Evolutionary conservation across 64 coral and sea anemone genomes (phyloP).

Genomic region (Montipora foliosa): DNA sequence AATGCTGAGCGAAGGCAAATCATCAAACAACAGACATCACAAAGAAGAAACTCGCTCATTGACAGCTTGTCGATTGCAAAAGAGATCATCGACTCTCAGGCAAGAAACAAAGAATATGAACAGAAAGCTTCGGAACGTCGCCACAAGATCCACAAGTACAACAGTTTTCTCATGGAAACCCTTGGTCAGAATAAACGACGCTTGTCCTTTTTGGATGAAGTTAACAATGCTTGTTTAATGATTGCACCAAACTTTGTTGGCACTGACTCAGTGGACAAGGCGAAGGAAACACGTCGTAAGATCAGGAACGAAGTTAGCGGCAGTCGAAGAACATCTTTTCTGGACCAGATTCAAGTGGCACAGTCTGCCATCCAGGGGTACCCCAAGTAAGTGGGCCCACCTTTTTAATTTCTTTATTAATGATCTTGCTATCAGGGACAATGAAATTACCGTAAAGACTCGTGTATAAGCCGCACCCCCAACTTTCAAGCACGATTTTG

Average conservation of each 20-base stretch:
- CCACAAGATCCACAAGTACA: not conserved
- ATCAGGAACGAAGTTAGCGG: not conserved
- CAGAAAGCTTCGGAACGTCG: not conserved
- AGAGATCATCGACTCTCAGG: not conserved
- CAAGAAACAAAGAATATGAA: not conserved
- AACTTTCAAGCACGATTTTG: too few relatives aligned
- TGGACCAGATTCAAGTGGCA: slow-evolving; percentile 9
- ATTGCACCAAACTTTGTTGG: not conserved
- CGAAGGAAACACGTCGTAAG: not conserved
- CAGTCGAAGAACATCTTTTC: not conserved
- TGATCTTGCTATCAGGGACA: too few relatives aligned
- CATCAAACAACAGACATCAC: slow-evolving; percentile 7
- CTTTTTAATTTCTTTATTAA: too few relatives aligned
- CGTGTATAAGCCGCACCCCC: too few relatives aligned
- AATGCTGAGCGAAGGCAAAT: slow-evolving; percentile 9
- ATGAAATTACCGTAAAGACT: too few relatives aligned
- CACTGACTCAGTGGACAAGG: not conserved
- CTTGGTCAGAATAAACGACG: not conserved
- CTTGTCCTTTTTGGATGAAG: not conserved
- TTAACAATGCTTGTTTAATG: not conserved
- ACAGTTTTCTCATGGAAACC: not conserved
- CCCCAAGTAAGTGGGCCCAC: too few relatives aligned
- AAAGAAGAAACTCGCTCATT: not conserved
- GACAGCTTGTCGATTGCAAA: slow-evolving; percentile 7
- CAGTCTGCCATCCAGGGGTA: not conserved